Evolutionary conservation across 2,113 vertebrate genomes (phyloP).

Genomic region (Toxostoma redivivum): DNA sequence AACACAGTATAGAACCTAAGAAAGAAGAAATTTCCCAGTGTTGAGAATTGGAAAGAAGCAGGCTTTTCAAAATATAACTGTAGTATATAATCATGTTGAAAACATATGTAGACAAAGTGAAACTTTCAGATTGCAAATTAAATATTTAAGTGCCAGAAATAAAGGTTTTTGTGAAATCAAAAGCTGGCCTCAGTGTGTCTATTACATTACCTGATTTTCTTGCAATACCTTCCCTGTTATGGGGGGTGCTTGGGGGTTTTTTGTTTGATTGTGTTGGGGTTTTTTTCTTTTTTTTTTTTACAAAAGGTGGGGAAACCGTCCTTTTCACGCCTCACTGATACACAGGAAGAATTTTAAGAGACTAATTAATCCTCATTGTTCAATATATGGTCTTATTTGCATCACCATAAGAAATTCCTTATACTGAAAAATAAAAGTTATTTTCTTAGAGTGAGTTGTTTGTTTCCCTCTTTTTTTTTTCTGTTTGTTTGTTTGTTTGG

Average conservation of each 20-base stretch:
- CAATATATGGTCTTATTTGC: neutral
- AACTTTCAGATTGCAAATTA: neutral
- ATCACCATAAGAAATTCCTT: neutral
- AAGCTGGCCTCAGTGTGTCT: neutral
- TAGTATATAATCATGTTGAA: neutral
- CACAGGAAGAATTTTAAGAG: neutral
- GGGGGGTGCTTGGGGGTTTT: neutral
- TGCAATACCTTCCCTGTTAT: neutral
- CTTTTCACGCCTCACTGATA: neutral
- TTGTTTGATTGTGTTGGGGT: neutral
- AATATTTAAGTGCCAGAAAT: neutral
- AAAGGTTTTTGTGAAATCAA: neutral
- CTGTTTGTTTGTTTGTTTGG: neutral
- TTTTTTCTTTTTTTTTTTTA: neutral
- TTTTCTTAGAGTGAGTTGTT: neutral
- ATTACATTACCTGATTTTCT: neutral
- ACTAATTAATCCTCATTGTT: neutral
- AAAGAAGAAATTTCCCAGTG: neutral
- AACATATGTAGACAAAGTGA: accelerated
- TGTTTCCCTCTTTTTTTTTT: too few species aligned
- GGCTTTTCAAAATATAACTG: neutral
- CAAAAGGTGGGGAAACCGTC: neutral
- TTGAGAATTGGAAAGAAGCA: neutral
- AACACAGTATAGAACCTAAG: neutral
- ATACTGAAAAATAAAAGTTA: neutral